Evolutionary conservation across 2,797 vertebrate species (phyloP), one percentile per base, ranked within the genome.

Genomic region (Micropoecilia bifurca): DNA sequence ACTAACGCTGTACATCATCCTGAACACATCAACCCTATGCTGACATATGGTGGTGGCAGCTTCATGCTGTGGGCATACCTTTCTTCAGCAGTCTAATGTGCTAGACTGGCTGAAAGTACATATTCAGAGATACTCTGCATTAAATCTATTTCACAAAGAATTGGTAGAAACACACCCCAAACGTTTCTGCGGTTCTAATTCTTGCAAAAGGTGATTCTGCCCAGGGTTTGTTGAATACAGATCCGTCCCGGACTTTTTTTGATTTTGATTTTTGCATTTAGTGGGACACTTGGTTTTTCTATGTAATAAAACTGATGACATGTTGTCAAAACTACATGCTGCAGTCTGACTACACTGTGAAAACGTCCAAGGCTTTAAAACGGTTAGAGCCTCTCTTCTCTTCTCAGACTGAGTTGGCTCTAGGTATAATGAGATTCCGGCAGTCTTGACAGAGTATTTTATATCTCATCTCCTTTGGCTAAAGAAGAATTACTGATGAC

Each of bases 391-490:
- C 66, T 45, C 3, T 28, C 41, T 47, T 10, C 14, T 45, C n/a
- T 6, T 57, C 53, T 30, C 7, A 75, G 41, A 20, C 39, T 0
- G 16, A 75, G 6, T 75, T 45, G 18, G 3, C 57, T 12, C 20
- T 22, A 13, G 73, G 2, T 30, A 20, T n/a, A 7, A 43, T 30
- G 6, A 71, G 73, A 78, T 47, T 83, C 36, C 3, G 22, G 45
- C 63, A 25, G 66, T 36, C 43, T 73, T 73, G 53, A 48, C 71
- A 69, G 36, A 28, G 22, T 73, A 74, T 78, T 69, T 78, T 45
- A 75, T 68, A 71, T 36, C 75, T 75, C 57, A 84, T 87, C 80
- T 79, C 59, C 59, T 69, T 36, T 53, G 53, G 78, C 55, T 14
- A 53, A 50, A 50, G 66, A 76, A 25, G 61, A 80, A 68, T 55